phyloP scores from a whole-genome alignment of 2,888 invertebrate species.

The Lissocephala sabroskyi region DNA sequence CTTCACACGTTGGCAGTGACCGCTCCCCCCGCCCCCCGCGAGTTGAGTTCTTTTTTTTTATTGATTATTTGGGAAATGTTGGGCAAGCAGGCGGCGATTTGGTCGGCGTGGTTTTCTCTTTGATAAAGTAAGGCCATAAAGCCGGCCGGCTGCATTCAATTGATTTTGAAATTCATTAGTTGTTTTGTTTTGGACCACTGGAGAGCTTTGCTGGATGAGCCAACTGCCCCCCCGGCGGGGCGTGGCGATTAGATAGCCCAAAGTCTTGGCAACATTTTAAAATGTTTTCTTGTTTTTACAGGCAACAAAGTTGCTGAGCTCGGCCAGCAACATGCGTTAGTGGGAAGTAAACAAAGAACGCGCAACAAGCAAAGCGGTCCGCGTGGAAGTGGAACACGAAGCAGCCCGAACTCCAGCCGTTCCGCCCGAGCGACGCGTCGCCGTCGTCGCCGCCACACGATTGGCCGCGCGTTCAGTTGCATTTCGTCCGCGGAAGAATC shows the following conservation, averaged over 20 bases:
- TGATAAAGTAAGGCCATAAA: slow-evolving; percentile 61
- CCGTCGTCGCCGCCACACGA: neutral
- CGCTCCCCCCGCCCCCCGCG: neutral
- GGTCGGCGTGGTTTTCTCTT: slow-evolving; percentile 28
- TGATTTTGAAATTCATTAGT: slow-evolving; percentile 59
- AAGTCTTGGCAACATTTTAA: slow-evolving; percentile 29
- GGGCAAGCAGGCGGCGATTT: slow-evolving; percentile 64
- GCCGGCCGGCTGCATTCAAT: slow-evolving; percentile 38
- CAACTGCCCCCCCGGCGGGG: too few relatives aligned
- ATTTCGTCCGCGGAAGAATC: slow-evolving; percentile 60
- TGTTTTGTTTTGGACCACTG: neutral
- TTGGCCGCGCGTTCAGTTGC: slow-evolving; percentile 37
- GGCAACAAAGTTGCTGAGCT: too few relatives aligned
- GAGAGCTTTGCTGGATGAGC: slow-evolving; percentile 46
- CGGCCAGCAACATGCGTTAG: neutral
- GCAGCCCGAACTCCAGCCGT: slow-evolving; percentile 8
- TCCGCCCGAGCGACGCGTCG: slow-evolving; percentile 7
- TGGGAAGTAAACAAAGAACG: slow-evolving; percentile 15
- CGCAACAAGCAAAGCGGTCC: slow-evolving; percentile 27
- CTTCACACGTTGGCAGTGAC: neutral
- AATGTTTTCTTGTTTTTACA: neutral
- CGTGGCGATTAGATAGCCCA: slow-evolving; percentile 60
- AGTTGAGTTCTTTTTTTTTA: slow-evolving; percentile 17
- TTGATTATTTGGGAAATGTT: slow-evolving; percentile 57
- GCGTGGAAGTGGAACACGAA: slow-evolving; percentile 11